Conservation (phyloP, 2,797 vertebrate species). For the Oryzias sinensis region DNA sequence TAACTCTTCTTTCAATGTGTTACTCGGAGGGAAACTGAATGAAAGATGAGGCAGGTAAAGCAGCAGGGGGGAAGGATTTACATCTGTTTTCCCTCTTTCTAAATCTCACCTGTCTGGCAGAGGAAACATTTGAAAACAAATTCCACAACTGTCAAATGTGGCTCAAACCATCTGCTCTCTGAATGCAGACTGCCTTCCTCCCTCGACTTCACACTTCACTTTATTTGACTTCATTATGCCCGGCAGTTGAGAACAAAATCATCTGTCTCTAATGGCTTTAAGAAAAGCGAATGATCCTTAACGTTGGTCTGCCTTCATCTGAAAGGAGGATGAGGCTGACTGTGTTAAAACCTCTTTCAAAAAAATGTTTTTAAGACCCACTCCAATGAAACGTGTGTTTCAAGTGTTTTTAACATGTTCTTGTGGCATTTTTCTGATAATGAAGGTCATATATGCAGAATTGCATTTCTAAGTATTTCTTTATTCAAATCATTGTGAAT, state of each 20-base stretch:
- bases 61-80: not conserved
- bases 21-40: no score
- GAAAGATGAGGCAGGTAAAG: no score
- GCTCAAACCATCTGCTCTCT: slow-evolving; percentile 20
- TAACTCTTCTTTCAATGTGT: not conserved
- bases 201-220: slow-evolving; percentile 12
- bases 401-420: no score
- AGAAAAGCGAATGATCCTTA: slow-evolving; percentile 46
- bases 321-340: slow-evolving; percentile 7
- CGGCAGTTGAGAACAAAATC: slow-evolving; percentile 40
- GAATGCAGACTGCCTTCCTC: slow-evolving; percentile 15
- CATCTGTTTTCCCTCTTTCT: not conserved
- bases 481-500: no score
- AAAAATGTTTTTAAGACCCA: not conserved
- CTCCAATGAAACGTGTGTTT: no score
- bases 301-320: slow-evolving; percentile 36
- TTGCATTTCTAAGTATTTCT: no score
- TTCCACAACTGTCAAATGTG: slow-evolving; percentile 1
- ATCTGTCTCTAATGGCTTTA: slow-evolving; percentile 42
- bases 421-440: no score
- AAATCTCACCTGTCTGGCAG: slow-evolving; percentile 13
- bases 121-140: slow-evolving; percentile 17
- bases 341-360: slow-evolving; percentile 3
- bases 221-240: slow-evolving; percentile 49
- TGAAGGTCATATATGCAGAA: no score